These are phyloP conservation scores for Drosophila micromelanica DNA, from an alignment of 1,140 invertebrate species.

Conservation along the genomic window DNA sequence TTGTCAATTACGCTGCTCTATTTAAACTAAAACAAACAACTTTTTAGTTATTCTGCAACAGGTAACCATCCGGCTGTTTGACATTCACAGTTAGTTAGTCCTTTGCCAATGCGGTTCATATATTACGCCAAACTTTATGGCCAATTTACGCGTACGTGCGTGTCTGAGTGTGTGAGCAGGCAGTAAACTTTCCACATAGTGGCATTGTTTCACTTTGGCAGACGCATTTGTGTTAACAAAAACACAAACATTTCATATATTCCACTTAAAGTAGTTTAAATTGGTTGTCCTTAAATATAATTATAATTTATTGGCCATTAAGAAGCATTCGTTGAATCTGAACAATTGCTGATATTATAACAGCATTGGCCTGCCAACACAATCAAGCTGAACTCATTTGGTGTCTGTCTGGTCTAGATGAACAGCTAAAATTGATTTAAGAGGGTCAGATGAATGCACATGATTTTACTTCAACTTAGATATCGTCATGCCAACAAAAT, in stretches of 20 bases:
- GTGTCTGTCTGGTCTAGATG: not conserved
- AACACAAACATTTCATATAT: not conserved
- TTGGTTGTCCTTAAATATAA: slow-evolving; percentile 9
- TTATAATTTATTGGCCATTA: slow-evolving; percentile 17
- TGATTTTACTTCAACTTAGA: slow-evolving; percentile 21
- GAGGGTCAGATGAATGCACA: slow-evolving; percentile 37
- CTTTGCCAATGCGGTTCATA: slow-evolving; percentile 18
- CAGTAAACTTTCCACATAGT: slow-evolving; percentile 21
- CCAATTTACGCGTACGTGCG: not conserved
- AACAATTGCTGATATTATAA: not conserved
- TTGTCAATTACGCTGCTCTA: too few relatives aligned
- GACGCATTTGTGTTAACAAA: slow-evolving; percentile 1
- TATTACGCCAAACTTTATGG: slow-evolving; percentile 3
- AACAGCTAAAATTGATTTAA: slow-evolving; percentile 6
- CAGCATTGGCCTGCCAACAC: slow-evolving; percentile 20
- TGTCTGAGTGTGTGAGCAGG: slow-evolving; percentile 7
- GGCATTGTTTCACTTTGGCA: not conserved
- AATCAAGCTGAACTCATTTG: slow-evolving; percentile 16
- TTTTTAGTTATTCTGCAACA: not conserved
- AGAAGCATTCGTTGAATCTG: not conserved
- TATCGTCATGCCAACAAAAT: slow-evolving; percentile 2
- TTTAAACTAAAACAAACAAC: not conserved
- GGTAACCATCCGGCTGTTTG: not conserved
- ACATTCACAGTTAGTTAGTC: not conserved
- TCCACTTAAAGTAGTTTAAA: slow-evolving; percentile 2